Percentiles rank a stretch among this genome's conserved stretches.
These are phyloP conservation scores for Nephila pilipes DNA, from an alignment of 1,140 invertebrate genomes.

Conservation along the genomic window DNA sequence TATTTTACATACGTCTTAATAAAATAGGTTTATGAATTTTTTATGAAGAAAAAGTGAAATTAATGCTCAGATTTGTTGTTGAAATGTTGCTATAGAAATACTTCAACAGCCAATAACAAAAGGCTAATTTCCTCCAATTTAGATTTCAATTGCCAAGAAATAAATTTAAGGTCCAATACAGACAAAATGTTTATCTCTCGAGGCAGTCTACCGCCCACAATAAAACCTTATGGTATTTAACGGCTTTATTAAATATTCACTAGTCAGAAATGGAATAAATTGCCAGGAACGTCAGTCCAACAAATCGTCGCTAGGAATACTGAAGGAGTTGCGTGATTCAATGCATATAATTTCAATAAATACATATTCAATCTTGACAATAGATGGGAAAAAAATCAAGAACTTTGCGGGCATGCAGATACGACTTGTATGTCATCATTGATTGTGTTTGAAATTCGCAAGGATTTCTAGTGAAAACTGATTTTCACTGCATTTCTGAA, in stretches of 20 bases:
- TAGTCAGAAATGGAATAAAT: background rate
- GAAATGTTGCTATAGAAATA: constrained; percentile 6
- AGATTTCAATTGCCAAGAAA: background rate
- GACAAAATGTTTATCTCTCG: background rate
- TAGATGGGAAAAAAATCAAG: background rate
- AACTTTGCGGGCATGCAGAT: too few relatives aligned
- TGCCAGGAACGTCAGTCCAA: background rate
- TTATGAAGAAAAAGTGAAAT: background rate
- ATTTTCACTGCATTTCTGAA: too few relatives aligned
- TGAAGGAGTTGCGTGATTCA: background rate
- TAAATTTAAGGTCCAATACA: background rate
- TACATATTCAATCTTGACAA: background rate
- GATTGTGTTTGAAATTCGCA: too few relatives aligned
- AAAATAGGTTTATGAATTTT: background rate
- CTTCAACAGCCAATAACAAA: background rate
- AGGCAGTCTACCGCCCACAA: background rate
- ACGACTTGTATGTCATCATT: too few relatives aligned
- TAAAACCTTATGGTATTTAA: background rate
- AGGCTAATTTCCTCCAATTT: constrained; percentile 12
- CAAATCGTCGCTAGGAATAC: background rate
- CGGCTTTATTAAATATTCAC: background rate
- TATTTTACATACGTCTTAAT: constrained; percentile 26
- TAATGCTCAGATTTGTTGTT: constrained; percentile 13
- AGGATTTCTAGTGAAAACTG: too few relatives aligned
- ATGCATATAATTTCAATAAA: background rate